Conservation (phyloP, 1,140 invertebrate genomes). For the Neodiprion fabricii region DNA sequence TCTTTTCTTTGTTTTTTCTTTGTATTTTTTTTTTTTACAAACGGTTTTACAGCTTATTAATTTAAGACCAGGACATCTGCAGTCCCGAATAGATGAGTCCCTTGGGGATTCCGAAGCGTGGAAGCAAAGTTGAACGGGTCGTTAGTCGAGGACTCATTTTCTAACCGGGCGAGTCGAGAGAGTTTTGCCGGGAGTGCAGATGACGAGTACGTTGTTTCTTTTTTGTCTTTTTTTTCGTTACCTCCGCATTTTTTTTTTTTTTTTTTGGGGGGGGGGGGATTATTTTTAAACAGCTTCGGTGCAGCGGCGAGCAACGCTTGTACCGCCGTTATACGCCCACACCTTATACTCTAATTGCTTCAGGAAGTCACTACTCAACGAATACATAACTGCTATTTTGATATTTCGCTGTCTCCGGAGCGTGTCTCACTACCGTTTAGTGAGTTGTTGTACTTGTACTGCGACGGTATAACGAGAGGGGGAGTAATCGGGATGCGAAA, state of each 20-base stretch:
- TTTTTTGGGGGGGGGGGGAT: background rate
- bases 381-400: constrained; percentile 41
- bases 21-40: no score
- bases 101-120: constrained; percentile 18
- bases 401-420: constrained; percentile 4
- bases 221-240: background rate
- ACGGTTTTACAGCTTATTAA: no score
- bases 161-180: constrained; percentile 27
- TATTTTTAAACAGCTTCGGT: background rate
- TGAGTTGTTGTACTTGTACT: constrained; percentile 38
- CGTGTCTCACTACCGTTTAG: constrained; percentile 2
- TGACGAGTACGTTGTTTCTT: background rate
- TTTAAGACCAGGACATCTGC: no score
- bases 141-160: constrained; percentile 42
- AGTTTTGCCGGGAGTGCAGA: constrained; percentile 33
- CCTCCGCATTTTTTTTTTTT: background rate
- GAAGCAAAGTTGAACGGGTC: constrained; percentile 44
- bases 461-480: constrained; percentile 31
- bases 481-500: constrained; percentile 26
- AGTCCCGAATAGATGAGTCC: constrained; percentile 48
- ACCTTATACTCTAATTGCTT: constrained; percentile 38
- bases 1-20: no score
- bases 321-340: background rate
- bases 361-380: constrained; percentile 44
- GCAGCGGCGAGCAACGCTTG: background rate